phyloP scores from a whole-genome alignment of 2,888 invertebrate genomes.

The Dicycla oo region DNA sequence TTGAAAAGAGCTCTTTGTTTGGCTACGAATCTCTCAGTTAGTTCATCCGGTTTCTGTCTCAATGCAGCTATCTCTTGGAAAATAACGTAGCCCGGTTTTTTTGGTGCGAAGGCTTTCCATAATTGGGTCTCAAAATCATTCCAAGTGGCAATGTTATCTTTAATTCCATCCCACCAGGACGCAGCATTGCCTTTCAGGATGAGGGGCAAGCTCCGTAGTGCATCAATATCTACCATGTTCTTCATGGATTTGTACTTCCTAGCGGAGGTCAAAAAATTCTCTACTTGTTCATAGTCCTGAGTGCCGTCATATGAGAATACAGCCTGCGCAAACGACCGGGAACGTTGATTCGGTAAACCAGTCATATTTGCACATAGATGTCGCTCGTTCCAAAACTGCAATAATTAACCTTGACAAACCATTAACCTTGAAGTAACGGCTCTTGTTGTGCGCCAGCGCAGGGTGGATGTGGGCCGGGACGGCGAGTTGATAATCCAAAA shows the following conservation, averaged over 20 bases:
- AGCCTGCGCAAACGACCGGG: conserved; percentile 50
- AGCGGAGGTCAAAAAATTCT: conserved; percentile 37
- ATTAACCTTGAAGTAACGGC: neutral
- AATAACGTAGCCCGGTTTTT: conserved; percentile 41
- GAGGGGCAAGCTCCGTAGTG: conserved; percentile 41
- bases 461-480: too few relatives aligned
- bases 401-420: neutral
- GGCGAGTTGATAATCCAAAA: conserved; percentile 37
- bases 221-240: conserved; percentile 45
- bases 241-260: conserved; percentile 47
- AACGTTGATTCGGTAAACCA: conserved; percentile 41
- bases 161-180: conserved; percentile 50
- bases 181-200: conserved; percentile 48
- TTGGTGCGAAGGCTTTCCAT: conserved; percentile 33
- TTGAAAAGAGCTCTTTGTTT: conserved; percentile 48
- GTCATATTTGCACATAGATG: neutral
- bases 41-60: conserved; percentile 44
- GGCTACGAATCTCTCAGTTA: conserved; percentile 49
- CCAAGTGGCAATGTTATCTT: conserved; percentile 41
- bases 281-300: conserved; percentile 43
- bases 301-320: conserved; percentile 42
- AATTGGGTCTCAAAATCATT: conserved; percentile 45
- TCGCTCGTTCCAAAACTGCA: neutral
- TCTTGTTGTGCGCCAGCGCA: neutral
- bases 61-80: conserved; percentile 38